These are phyloP conservation scores for Paguma larvata DNA, from an alignment of 2,797 vertebrate species.

Conservation along the genomic window DNA sequence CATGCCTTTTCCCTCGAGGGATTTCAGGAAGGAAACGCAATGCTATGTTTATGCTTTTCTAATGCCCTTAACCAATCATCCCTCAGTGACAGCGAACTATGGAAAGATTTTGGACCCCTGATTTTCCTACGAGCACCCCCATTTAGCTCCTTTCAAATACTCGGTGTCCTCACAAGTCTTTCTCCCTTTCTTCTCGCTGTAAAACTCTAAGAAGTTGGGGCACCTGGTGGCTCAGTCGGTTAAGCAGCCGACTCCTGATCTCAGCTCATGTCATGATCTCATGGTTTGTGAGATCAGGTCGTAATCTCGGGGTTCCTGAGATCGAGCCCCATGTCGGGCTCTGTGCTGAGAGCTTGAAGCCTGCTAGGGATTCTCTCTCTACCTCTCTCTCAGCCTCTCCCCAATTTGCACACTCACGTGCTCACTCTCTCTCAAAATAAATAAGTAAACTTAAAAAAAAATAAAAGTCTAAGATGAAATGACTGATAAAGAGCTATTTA, in stretches of 20 bases:
- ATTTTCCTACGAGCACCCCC: background rate
- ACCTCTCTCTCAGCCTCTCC: too few relatives aligned
- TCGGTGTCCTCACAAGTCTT: background rate
- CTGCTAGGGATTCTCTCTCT: too few relatives aligned
- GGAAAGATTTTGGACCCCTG: background rate
- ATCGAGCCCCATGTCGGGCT: too few relatives aligned
- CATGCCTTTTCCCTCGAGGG: slow-evolving; percentile 42
- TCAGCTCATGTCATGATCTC: too few relatives aligned
- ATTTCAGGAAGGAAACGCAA: slow-evolving; percentile 54
- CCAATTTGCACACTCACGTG: too few relatives aligned
- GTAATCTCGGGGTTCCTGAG: too few relatives aligned
- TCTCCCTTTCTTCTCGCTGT: slow-evolving; percentile 7
- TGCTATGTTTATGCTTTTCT: slow-evolving; percentile 42
- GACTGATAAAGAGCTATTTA: background rate
- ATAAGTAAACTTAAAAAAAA: too few relatives aligned
- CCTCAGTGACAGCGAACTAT: background rate
- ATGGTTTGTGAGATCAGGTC: too few relatives aligned
- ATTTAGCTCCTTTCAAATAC: background rate
- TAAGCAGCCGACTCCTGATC: too few relatives aligned
- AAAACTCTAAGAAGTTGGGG: background rate
- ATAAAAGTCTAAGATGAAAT: background rate
- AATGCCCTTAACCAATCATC: background rate
- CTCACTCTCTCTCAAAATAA: too few relatives aligned
- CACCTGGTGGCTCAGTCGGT: too few relatives aligned
- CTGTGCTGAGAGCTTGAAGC: too few relatives aligned